Evolutionary conservation across 2,797 vertebrate genomes (phyloP), one percentile per base, ranked within the genome.

Genomic region (Allobates femoralis): DNA sequence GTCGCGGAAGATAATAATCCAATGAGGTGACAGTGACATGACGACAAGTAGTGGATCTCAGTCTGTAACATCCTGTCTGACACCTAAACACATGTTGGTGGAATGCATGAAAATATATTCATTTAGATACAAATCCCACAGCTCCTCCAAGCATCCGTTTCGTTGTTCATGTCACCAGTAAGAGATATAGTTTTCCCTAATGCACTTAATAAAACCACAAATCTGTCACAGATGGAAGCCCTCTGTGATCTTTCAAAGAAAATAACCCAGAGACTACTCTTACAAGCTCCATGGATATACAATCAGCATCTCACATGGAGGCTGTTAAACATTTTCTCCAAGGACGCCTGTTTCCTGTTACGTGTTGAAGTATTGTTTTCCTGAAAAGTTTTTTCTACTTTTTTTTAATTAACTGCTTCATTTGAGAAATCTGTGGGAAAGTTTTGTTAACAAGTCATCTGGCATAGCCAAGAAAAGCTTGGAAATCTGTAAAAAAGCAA

Each of bases 251-350:
- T 50, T 56, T 81, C 23, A 67, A 81, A 88, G 58, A 84, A 84
- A 84, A 85, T 67, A 87, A 76, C 73, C 76, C 80, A 56, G n/a
- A 69, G 78, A 76, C 69, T 3, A 37, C 15, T 53, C 77, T 79
- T 74, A 74, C 67, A 84, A 69, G 73, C 51, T 37, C 41, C 34
- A 60, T 62, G 67, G n/a, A 37, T 62, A 80, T 60, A 74, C 67
- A 84, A 74, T 79, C 86, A 79, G 66, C 81, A 67, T 67, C 46
- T 84, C 86, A 87, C 84, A 84, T 87, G 86, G 86, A 87, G 76
- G n/a, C 82, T 81, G 79, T 88, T 88, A 88, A 79, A 62, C 50
- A 32, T 79, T 80, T 77, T 75, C 87, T 85, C 83, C 37, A 76
- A 76, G 87, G 87, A 81, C 37, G 79, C 50, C 69, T 60, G 71